These are phyloP conservation scores for Trematomus bernacchii DNA, from an alignment of 2,797 vertebrate species.

Conservation along the genomic window DNA sequence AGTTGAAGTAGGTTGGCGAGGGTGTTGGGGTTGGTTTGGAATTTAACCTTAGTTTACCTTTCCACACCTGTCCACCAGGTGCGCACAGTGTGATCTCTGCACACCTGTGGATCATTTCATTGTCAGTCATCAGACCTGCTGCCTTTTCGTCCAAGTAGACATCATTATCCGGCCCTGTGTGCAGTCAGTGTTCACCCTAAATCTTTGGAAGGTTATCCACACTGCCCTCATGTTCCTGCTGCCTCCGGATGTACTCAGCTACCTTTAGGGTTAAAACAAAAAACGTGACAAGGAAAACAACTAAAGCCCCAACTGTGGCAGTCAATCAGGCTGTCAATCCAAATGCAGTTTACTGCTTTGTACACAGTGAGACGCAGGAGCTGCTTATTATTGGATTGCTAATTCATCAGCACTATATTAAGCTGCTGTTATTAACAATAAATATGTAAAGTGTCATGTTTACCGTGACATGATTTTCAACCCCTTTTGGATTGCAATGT, in stretches of 20 bases:
- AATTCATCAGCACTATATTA: background rate
- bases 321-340: background rate
- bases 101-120: constrained; percentile 41
- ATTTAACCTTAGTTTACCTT: background rate
- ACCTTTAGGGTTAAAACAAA: background rate
- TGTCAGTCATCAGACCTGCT: constrained; percentile 14
- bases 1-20: too few relatives aligned
- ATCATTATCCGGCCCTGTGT: constrained; percentile 12
- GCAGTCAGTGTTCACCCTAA: background rate
- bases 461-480: background rate
- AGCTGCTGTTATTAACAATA: background rate
- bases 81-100: background rate
- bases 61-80: constrained; percentile 34
- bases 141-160: constrained; percentile 23
- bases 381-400: background rate
- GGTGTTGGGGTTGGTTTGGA: too few relatives aligned
- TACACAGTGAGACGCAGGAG: background rate
- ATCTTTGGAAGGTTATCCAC: background rate
- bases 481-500: background rate
- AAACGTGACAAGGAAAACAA: background rate
- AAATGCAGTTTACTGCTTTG: background rate
- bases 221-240: constrained; percentile 2
- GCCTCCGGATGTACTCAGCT: background rate
- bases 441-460: background rate
- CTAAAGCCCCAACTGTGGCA: background rate